Base-by-base conservation (phyloP, 2,797 vertebrate genomes). In the Phalloptychus januarius region DNA sequence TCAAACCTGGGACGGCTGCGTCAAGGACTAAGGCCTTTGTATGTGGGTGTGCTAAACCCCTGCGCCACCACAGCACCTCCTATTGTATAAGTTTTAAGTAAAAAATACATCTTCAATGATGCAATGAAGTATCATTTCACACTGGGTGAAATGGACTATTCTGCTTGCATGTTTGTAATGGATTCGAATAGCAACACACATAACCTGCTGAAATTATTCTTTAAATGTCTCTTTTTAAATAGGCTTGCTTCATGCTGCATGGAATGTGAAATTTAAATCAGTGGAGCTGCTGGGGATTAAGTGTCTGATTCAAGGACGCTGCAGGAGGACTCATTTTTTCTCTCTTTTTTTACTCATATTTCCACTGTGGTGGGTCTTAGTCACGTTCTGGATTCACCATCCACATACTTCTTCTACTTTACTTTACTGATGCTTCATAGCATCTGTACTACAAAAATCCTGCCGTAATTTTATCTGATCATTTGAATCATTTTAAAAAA, bases 251-350 rank as follows among this genome's bases (percentile, higher is more conserved):
- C 71, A 56, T 71, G 75, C 77, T 58, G 54, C 71, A 82, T 54
- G 76, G 45, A 50, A 18, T 3, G 58, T 74, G 67, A 84, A 89
- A 87, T 88, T 75, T 82, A 84, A 85, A 88, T 86, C 71, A 82
- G 54, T 85, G 58, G 72, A 83, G 79, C 78, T 78, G 42, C 38
- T n/a, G 40, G 67, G 82, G 82, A 90, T 87, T 87, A 84, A 79
- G 75, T 76, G 77, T 80, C 72, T 77, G 79, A 69, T 85, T 91
- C 81, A 88, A 90, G 78, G 88, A 81, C 85, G 83, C 75, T 75
- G 84, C 72, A 86, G 85, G 77, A 85, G 76, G 71, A 86, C 50
- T 70, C 20, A 72, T 54, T 74, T 69, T 28, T 56, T 52, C 7
- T 76, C 75, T 56, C 71, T 45, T 23, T 70, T 54, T 23, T 40